Conservation (phyloP, 2,888 invertebrate species). For the Chymomyza fuscimana region DNA sequence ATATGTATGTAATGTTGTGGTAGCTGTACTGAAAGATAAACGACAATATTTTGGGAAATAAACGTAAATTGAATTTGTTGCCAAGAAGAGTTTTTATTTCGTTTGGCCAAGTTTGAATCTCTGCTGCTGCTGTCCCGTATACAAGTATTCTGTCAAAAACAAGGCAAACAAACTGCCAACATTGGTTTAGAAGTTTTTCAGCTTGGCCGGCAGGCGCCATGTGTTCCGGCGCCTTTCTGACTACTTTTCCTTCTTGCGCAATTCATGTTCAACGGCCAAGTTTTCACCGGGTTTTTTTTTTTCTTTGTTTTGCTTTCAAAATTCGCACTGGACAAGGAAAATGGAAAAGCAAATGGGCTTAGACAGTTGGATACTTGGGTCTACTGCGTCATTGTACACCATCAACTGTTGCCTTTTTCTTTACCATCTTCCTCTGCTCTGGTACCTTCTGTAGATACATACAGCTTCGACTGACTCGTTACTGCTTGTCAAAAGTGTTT, state of each 20-base stretch:
- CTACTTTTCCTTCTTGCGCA: constrained; percentile 25
- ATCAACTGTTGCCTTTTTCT: constrained; percentile 17
- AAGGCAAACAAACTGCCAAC: constrained; percentile 1
- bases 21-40: constrained; percentile 11
- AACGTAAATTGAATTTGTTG: constrained; percentile 61
- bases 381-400: constrained; percentile 24
- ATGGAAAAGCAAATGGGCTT: background rate
- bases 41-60: constrained; percentile 48
- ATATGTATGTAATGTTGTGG: background rate
- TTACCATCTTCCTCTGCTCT: background rate
- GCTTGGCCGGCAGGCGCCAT: constrained; percentile 27
- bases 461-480: too few species aligned
- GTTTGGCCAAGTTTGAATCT: background rate
- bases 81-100: constrained; percentile 31
- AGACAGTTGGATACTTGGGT: constrained; percentile 19
- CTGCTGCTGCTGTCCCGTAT: constrained; percentile 14
- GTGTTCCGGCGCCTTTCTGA: constrained; percentile 23
- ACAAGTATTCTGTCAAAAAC: background rate
- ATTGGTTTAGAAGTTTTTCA: constrained; percentile 3
- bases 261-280: constrained; percentile 27
- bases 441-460: too few species aligned
- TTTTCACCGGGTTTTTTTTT: background rate
- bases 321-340: constrained; percentile 40
- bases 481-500: background rate
- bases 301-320: constrained; percentile 59